Percentiles rank a stretch among this genome's conserved stretches.
phyloP scores from a whole-genome alignment of 2,888 invertebrate genomes.

The Cremastobaeus sp. region DNA sequence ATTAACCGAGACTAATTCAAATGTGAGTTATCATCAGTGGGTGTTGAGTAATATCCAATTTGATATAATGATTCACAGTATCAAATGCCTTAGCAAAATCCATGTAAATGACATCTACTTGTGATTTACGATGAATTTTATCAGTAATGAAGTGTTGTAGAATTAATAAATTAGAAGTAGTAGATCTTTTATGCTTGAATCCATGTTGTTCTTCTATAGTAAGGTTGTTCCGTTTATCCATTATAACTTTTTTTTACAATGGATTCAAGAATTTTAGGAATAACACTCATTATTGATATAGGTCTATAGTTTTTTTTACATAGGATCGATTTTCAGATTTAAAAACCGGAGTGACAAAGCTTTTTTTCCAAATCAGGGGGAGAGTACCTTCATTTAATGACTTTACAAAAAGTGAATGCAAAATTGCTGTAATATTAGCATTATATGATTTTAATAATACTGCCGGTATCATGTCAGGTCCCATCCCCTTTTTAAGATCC shows the following conservation, averaged over 20 bases:
- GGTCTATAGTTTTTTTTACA: constrained; percentile 7
- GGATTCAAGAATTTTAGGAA: constrained; percentile 6
- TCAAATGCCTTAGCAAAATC: no score
- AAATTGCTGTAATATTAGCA: background rate
- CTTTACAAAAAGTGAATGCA: no score
- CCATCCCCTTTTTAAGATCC: no score
- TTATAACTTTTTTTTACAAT: background rate
- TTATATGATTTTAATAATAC: background rate
- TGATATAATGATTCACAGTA: no score
- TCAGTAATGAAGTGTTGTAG: background rate
- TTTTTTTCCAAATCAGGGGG: background rate
- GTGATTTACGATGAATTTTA: no score
- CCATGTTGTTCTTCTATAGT: constrained; percentile 14
- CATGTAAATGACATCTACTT: no score
- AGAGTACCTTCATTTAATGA: background rate
- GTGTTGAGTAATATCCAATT: no score
- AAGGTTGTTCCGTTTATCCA: background rate
- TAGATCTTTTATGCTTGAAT: background rate
- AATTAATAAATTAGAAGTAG: constrained; percentile 1
- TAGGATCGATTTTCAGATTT: background rate
- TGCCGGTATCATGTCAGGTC: background rate
- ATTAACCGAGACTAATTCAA: no score
- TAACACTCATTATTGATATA: background rate
- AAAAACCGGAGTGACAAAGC: constrained; percentile 3
- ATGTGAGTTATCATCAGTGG: no score